These are phyloP conservation scores for Invenusta paracnida DNA, from an alignment of 2,888 invertebrate species.

Conservation along the genomic window DNA sequence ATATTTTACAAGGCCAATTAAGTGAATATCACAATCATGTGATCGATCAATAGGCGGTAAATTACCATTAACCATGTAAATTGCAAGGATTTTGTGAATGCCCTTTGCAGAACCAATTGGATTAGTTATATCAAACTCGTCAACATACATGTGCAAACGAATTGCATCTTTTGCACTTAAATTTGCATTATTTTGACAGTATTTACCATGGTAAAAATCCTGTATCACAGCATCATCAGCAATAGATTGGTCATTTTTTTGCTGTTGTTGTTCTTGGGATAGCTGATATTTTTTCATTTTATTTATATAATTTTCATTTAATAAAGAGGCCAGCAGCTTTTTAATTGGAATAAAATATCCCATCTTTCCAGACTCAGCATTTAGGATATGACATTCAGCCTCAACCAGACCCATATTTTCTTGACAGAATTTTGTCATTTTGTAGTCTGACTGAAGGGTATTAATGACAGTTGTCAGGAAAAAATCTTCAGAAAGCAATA, in stretches of 20 bases:
- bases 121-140: conserved; percentile 19
- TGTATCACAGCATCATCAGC: not conserved
- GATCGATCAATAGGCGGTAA: not conserved
- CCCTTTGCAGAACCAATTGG: conserved; percentile 11
- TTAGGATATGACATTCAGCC: not conserved
- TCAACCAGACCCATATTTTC: not conserved
- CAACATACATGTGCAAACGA: not conserved
- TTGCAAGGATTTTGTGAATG: not conserved
- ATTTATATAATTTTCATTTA: not conserved
- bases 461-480: not conserved
- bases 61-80: not conserved
- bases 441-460: not conserved
- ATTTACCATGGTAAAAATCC: not conserved
- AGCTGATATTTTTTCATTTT: too few relatives aligned
- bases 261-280: not conserved
- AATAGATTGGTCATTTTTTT: not conserved
- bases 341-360: not conserved
- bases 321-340: not conserved
- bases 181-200: not conserved
- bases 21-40: not conserved
- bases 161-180: not conserved
- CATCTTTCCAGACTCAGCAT: not conserved
- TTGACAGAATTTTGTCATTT: not conserved
- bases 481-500: not conserved
- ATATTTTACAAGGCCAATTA: not conserved